A percentile compares a stretch with the other conserved stretches of the same genome.
Evolutionary conservation across 1,140 invertebrate species (phyloP).

Genomic region (Papilio xuthus): DNA sequence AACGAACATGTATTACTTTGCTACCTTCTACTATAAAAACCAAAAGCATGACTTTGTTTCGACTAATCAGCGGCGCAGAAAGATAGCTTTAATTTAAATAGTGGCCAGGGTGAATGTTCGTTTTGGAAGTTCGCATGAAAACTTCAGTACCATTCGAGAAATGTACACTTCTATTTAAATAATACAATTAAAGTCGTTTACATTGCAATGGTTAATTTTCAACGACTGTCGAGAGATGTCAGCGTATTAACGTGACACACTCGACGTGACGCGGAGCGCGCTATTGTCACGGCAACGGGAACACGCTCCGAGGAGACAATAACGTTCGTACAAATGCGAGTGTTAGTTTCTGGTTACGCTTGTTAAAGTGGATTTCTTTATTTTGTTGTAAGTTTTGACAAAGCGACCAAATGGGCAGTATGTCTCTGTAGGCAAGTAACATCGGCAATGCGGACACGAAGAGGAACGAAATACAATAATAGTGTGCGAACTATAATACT

Average conservation of each 20-base stretch:
- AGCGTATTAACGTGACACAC: not conserved
- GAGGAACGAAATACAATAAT: not conserved
- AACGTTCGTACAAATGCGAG: not conserved
- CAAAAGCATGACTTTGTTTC: no score
- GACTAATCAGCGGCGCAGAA: no score
- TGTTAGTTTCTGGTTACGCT: not conserved
- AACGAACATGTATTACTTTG: no score
- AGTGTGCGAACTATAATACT: not conserved
- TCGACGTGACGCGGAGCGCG: not conserved
- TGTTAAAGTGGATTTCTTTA: not conserved
- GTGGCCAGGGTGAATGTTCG: not conserved
- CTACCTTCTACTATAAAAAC: no score
- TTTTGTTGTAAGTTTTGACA: not conserved
- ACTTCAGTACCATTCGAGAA: no score
- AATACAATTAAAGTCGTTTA: not conserved
- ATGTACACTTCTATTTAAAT: not conserved
- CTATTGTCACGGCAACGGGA: not conserved
- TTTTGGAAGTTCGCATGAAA: not conserved
- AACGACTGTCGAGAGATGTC: not conserved
- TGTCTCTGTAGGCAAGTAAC: not conserved
- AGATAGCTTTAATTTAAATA: not conserved
- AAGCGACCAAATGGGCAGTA: not conserved
- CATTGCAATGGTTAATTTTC: not conserved
- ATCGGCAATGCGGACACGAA: not conserved
- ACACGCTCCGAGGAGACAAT: not conserved